Base-by-base conservation (phyloP, 2,113 vertebrate genomes). In the Lasiurus borealis region DNA sequence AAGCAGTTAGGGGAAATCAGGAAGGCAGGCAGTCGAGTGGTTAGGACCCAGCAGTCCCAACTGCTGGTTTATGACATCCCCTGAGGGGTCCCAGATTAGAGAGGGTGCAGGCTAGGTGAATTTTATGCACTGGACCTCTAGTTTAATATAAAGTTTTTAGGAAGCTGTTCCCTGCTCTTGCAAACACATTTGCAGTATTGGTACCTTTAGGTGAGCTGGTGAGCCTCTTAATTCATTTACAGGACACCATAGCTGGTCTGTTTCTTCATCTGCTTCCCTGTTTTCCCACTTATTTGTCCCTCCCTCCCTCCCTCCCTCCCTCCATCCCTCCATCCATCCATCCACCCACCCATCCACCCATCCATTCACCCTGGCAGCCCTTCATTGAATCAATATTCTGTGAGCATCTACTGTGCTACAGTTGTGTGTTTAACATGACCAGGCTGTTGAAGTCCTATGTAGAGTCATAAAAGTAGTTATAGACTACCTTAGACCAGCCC, bases 371-470 rank as follows among this genome's bases (percentile, higher is more conserved):
- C 48, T 82, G 25, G 69, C 12, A 76, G 14, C 27, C 72, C 27
- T 75, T 88, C 29, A 36, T 72, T 34, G 27, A 71, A 27, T 81
- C 27, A 52, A 3, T 54, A 50, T 72, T 80, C 19, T 59, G 29
- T n/a, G 46, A 93, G 14, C n/a, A 73, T 81, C 75, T 66, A 3
- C 75, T 80, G 1, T 71, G 13, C n/a, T 52, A 85, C 29, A 46
- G 10, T 44, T 54, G 36, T 50, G n/a, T 81, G 62, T 29, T 16
- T 66, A 66, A 90, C 90, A 99, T 99, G 0, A 99, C 99, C 87
- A 99, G 98, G 83, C 99, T 99, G 96, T 99, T 99, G 96, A 99
- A 99, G 98, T 99, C 99, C 9, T 98, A 98, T 98, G 99, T 99
- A 0, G 99, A 99, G 97, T 99, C 99, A 96, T 99, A 99, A 0